Evolutionary conservation across 1,140 invertebrate genomes (phyloP).

Genomic region (Aleiodes sp.): DNA sequence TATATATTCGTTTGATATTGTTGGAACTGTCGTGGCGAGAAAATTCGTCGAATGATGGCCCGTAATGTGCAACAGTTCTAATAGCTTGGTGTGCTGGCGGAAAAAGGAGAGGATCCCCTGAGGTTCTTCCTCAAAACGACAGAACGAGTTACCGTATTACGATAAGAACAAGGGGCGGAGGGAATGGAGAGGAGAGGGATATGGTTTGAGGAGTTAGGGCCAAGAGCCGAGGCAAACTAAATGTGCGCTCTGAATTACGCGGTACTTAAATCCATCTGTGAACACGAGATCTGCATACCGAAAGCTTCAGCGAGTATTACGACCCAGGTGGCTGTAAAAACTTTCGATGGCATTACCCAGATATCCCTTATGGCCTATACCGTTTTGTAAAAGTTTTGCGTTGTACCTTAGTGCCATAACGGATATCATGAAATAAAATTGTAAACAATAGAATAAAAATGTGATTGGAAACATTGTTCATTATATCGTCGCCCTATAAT

Average conservation of each 20-base stretch:
- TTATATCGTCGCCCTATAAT: no score
- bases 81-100: background rate
- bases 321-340: constrained; percentile 13
- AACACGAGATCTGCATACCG: constrained; percentile 52
- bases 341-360: background rate
- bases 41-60: background rate
- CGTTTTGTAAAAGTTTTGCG: background rate
- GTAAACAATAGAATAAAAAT: background rate
- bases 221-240: background rate
- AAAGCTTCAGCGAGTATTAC: background rate
- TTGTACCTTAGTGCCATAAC: no score
- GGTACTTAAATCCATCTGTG: constrained; percentile 46
- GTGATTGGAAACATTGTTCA: no score
- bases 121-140: background rate
- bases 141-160: background rate
- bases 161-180: background rate
- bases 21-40: background rate
- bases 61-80: background rate
- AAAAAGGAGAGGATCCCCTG: no score
- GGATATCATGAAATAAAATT: background rate
- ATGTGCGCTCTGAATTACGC: constrained; percentile 44
- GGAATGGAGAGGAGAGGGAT: background rate
- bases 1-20: background rate
- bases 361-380: background rate
- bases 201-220: background rate